These are phyloP conservation scores for Syrphus vitripennis DNA, from an alignment of 2,888 invertebrate genomes.

Conservation along the genomic window DNA sequence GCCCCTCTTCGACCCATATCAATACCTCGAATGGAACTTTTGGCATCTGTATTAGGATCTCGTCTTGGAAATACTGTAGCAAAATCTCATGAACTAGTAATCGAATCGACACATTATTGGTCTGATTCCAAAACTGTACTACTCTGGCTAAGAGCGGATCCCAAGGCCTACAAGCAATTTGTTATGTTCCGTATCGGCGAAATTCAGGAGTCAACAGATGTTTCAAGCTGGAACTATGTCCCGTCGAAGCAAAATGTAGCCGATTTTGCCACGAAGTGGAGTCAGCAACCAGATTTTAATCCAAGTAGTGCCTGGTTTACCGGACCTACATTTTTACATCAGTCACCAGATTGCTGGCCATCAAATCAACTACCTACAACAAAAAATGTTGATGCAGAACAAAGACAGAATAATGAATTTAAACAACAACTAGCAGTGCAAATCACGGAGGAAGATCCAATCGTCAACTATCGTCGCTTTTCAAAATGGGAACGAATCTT, in stretches of 20 bases:
- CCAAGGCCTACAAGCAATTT: conserved; percentile 61
- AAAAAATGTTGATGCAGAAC: not conserved
- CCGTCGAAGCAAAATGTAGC: conserved; percentile 63
- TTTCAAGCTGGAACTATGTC: conserved; percentile 45
- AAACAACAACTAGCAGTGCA: not conserved
- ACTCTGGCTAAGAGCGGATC: conserved; percentile 71
- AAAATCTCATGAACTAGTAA: conserved; percentile 42
- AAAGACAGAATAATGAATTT: not conserved
- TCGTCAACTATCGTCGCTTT: not conserved
- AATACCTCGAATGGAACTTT: conserved; percentile 72
- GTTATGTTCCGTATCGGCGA: conserved; percentile 65
- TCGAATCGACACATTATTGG: conserved; percentile 70
- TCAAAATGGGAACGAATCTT: conserved; percentile 28
- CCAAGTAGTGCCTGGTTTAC: conserved; percentile 40
- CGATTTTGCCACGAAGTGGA: conserved; percentile 65
- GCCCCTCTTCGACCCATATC: conserved; percentile 69
- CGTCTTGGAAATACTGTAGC: conserved; percentile 53
- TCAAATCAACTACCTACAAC: not conserved
- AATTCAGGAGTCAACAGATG: conserved; percentile 56
- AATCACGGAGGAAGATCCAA: not conserved
- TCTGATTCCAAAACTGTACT: conserved; percentile 73
- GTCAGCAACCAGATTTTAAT: not conserved
- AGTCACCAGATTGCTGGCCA: conserved; percentile 23
- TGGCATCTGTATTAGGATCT: conserved; percentile 71
- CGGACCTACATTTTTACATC: conserved; percentile 51